Evolutionary conservation across 1,140 invertebrate species (phyloP), one percentile per base, ranked within the genome.

Genomic region (Leptinotarsa undecemlineata): DNA sequence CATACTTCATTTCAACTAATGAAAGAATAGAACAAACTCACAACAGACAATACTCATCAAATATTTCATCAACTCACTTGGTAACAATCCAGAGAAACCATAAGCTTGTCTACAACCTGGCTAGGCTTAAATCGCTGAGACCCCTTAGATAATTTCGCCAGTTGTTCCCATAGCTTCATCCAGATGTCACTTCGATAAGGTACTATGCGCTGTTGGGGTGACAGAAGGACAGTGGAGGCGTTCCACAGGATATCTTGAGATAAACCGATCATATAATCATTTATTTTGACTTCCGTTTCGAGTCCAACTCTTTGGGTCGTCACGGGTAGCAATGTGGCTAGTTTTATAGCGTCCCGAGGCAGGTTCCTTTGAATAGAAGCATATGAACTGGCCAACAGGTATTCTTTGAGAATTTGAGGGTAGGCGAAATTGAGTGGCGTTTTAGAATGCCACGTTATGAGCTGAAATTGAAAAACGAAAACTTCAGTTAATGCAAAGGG

Each of bases 121-220:
- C 86, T 88, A 1, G 91, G 90, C 73, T 86, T 89, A 77, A 94
- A 94, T 71, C 91, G 88, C 3, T 87, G 85, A 80, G 88, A 88
- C 63, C 88, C 88, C 74, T 88, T 88, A 70, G 87, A 87, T 72
- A 84, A 86, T 81, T 86, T 87, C 26, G 85, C 84, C 11, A 94
- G 86, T 74, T 90, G 88, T 71, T 93, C 91, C 93, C 93, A 95
- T 26, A 96, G 83, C 77, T 90, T 88, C 11, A 93, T 94, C 94
- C 94, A 96, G 64, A 94, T 89, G 82, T 96, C 94, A 63, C 90
- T 90, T 71, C 91, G 86, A 83, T 94, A 94, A 67, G 93, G 93
- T 33, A 92, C 89, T 21, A 95, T 86, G 69, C 94, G 88, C 81
- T 95, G 94, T 64, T 93, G 90, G 2, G 93, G 93, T 1, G 93